Conservation (phyloP, 92 coral and sea anemone genomes). For the Phenganax marumi region DNA sequence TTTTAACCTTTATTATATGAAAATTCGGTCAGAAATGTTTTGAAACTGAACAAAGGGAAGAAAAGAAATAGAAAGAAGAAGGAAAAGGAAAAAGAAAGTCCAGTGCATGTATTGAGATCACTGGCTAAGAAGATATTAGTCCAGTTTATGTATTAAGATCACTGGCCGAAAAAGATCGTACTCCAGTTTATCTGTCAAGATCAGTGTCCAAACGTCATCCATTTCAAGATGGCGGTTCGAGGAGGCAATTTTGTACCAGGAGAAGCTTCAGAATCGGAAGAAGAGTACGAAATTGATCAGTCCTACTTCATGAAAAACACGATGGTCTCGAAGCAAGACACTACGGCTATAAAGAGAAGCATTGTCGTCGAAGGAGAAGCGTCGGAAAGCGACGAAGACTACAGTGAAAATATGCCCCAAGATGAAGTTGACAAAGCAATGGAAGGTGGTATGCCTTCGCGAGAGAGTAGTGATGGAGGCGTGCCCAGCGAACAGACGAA, state of each 20-base stretch:
- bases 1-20: too few relatives aligned
- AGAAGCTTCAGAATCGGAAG: constrained; percentile 43
- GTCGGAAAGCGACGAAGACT: constrained; percentile 40
- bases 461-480: neutral
- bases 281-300: constrained; percentile 42
- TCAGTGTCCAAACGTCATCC: neutral
- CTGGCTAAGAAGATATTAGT: too few relatives aligned
- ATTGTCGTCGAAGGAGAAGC: constrained; percentile 44
- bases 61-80: too few relatives aligned
- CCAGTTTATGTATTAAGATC: too few relatives aligned
- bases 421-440: neutral
- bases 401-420: neutral
- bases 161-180: too few relatives aligned
- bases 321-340: constrained; percentile 29
- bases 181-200: neutral
- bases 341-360: neutral
- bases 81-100: too few relatives aligned
- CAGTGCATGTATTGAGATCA: too few relatives aligned
- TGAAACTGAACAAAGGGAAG: too few relatives aligned
- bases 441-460: neutral
- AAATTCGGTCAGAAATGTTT: too few relatives aligned
- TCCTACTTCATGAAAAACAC: constrained; percentile 44
- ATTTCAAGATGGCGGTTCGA: constrained; percentile 29
- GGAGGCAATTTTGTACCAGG: constrained; percentile 23
- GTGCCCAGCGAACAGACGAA: constrained; percentile 28